Evolutionary conservation across 2,797 vertebrate species (phyloP).

Genomic region (Discoglossus pictus): DNA sequence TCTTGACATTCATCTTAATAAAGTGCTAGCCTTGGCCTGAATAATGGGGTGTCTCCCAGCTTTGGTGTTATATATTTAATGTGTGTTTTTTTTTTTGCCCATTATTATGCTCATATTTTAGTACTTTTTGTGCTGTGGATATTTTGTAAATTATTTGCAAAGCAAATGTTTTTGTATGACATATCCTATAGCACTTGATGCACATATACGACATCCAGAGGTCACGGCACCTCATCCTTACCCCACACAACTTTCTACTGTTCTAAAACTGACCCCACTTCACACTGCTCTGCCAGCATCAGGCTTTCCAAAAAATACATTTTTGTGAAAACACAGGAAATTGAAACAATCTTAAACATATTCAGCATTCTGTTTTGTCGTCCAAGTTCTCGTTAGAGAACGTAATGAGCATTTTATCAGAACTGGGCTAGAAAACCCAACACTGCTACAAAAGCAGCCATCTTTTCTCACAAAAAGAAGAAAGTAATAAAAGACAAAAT

Average conservation of each 20-base stretch:
- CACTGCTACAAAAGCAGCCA: slow-evolving; percentile 14
- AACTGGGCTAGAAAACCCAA: slow-evolving; percentile 24
- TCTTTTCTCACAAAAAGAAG: slow-evolving; percentile 17
- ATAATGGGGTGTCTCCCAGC: too few species aligned
- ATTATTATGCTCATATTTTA: too few species aligned
- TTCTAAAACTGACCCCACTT: slow-evolving; percentile 42
- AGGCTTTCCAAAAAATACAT: slow-evolving; percentile 50
- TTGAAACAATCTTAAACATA: slow-evolving; percentile 51
- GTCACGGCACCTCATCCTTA: slow-evolving; percentile 9
- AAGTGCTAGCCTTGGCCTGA: too few species aligned
- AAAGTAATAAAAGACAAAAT: too few species aligned
- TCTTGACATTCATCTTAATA: too few species aligned
- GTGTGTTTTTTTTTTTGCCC: too few species aligned
- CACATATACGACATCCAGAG: neutral
- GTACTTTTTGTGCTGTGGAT: too few species aligned
- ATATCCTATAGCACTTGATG: too few species aligned
- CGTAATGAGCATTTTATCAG: slow-evolving; percentile 45
- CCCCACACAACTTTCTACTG: slow-evolving; percentile 16
- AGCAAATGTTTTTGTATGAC: too few species aligned
- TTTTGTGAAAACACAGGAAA: slow-evolving; percentile 53
- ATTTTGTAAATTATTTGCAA: too few species aligned
- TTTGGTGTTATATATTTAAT: too few species aligned
- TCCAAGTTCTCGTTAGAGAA: slow-evolving; percentile 49
- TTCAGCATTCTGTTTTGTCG: slow-evolving; percentile 41
- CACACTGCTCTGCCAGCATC: slow-evolving; percentile 36